Evolutionary conservation across 2,888 invertebrate species (phyloP).

Genomic region (Tromatobia lineatoria): DNA sequence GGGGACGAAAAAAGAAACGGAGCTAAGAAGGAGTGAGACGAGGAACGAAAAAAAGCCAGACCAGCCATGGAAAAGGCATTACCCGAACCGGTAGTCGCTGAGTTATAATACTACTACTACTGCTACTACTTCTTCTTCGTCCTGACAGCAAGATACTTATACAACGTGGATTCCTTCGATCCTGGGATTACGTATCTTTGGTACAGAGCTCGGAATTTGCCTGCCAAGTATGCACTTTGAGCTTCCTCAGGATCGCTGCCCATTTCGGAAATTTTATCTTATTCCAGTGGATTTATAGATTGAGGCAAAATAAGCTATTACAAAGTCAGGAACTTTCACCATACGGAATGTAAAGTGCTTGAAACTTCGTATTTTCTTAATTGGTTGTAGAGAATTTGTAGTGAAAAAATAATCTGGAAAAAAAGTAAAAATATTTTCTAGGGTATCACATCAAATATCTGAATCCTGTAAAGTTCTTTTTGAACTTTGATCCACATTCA

Average conservation of each 20-base stretch:
- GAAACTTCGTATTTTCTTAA: no score
- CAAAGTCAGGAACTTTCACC: not conserved
- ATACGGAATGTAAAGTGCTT: not conserved
- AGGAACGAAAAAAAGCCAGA: slow-evolving; percentile 24
- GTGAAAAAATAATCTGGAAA: not conserved
- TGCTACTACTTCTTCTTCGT: slow-evolving; percentile 22
- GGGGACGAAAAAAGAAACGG: slow-evolving; percentile 12
- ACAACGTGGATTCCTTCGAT: slow-evolving; percentile 54
- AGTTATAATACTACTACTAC: slow-evolving; percentile 18
- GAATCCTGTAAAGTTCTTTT: not conserved
- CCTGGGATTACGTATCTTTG: slow-evolving; percentile 29
- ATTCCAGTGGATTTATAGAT: not conserved
- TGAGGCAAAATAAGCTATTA: not conserved
- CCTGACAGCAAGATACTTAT: slow-evolving; percentile 20
- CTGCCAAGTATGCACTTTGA: not conserved
- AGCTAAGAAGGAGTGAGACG: slow-evolving; percentile 20
- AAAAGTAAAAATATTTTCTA: not conserved
- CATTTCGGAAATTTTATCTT: not conserved
- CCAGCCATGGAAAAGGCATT: slow-evolving; percentile 39
- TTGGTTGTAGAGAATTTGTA: not conserved
- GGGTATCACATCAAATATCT: not conserved
- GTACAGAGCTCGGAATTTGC: slow-evolving; percentile 23
- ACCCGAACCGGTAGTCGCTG: slow-evolving; percentile 56
- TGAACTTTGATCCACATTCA: not conserved
- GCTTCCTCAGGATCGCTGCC: not conserved